A percentile compares a stretch with the other conserved stretches of the same genome.
Conservation (phyloP, 1,140 invertebrate species). For the Varroa destructor region DNA sequence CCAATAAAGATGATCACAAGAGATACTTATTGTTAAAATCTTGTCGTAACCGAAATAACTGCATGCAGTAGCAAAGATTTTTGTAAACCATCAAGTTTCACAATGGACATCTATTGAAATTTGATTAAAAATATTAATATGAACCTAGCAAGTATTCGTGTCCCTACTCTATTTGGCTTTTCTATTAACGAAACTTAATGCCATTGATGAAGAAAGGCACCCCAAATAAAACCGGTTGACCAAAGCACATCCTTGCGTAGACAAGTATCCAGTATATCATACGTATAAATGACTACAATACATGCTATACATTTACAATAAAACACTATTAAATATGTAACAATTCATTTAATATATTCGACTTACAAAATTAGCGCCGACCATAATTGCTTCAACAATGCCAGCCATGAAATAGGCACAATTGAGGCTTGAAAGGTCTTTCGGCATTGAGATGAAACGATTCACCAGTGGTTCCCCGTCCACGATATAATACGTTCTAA, state of each 20-base stretch:
- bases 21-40: too few species aligned
- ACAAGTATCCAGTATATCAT: background rate
- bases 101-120: too few species aligned
- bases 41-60: too few species aligned
- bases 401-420: slow-evolving; percentile 97
- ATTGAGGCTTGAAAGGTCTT: slow-evolving; percentile 71
- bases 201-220: background rate
- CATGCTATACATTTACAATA: slow-evolving; percentile 21
- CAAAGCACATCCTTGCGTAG: slow-evolving; percentile 2
- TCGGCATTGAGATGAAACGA: slow-evolving; percentile 91
- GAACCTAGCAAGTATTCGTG: too few species aligned
- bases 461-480: slow-evolving; percentile 95
- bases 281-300: background rate
- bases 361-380: slow-evolving; percentile 89
- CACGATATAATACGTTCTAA: slow-evolving; percentile 67
- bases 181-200: slow-evolving; percentile 3
- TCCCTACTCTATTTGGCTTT: too few species aligned
- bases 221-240: background rate
- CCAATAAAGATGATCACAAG: too few species aligned
- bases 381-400: slow-evolving; percentile 88
- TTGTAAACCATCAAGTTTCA: too few species aligned
- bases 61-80: too few species aligned
- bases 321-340: background rate
- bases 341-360: slow-evolving; percentile 1
- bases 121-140: too few species aligned